These are phyloP conservation scores for Battus philenor DNA, from an alignment of 1,140 invertebrate species.

Conservation along the genomic window DNA sequence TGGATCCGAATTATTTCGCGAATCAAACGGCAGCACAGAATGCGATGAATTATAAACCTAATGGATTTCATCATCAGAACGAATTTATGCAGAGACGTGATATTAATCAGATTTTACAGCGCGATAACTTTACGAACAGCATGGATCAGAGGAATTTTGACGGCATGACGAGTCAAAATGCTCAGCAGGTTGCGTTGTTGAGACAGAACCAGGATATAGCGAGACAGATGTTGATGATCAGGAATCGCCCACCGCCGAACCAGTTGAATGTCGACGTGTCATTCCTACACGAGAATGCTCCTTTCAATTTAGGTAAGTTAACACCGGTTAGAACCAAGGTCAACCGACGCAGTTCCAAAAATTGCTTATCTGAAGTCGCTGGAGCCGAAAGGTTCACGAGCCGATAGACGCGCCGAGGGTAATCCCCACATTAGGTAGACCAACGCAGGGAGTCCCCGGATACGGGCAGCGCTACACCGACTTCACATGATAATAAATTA, in stretches of 20 bases:
- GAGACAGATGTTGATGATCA: constrained; percentile 60
- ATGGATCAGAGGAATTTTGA: constrained; percentile 50
- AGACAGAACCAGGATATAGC: constrained; percentile 60
- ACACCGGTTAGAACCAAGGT: background rate
- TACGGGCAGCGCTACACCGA: no score
- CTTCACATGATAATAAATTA: no score
- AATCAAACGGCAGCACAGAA: constrained; percentile 33
- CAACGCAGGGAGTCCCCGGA: no score
- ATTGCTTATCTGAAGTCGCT: no score
- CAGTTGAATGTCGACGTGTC: constrained; percentile 62
- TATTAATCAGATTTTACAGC: constrained; percentile 37
- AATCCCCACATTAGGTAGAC: no score
- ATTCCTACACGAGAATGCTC: constrained; percentile 59
- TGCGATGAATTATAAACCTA: constrained; percentile 50
- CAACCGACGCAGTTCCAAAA: no score
- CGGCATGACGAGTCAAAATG: constrained; percentile 36
- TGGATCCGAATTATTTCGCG: constrained; percentile 43
- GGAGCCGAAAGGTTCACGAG: no score
- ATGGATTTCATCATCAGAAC: constrained; percentile 53
- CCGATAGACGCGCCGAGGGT: no score
- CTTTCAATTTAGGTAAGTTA: constrained; percentile 57
- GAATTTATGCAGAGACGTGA: constrained; percentile 54
- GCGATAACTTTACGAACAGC: constrained; percentile 35
- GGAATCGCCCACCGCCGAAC: constrained; percentile 56
- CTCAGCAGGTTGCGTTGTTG: constrained; percentile 42